Evolutionary conservation across 2,113 vertebrate species (phyloP).

Genomic region (Anser cygnoides): DNA sequence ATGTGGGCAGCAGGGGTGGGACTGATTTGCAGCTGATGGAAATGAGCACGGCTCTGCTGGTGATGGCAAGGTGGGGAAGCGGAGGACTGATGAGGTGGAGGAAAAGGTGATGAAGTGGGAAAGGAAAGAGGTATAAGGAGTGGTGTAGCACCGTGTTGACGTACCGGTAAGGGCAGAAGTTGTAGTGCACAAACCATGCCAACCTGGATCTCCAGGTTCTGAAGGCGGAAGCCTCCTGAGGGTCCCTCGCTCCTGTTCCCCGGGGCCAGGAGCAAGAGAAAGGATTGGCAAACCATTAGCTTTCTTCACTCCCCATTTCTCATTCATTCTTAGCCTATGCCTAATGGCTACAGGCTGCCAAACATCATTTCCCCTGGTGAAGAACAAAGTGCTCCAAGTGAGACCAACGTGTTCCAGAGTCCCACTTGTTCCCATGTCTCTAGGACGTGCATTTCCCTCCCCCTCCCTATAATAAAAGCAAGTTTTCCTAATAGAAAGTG

Average conservation of each 20-base stretch:
- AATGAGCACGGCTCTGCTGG: not conserved
- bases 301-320: not conserved
- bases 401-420: not conserved
- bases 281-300: not conserved
- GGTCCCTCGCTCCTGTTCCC: not conserved
- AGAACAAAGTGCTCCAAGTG: not conserved
- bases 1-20: not conserved
- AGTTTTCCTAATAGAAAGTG: not conserved
- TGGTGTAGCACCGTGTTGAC: not conserved
- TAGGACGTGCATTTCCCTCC: not conserved
- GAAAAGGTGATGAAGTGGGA: not conserved
- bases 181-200: not conserved
- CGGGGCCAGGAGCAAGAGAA: not conserved
- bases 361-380: not conserved
- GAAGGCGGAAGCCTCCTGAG: not conserved
- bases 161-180: not conserved
- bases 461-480: not conserved
- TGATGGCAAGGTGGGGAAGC: not conserved
- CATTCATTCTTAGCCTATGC: not conserved
- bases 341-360: not conserved
- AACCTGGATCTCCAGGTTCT: not conserved
- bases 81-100: not conserved
- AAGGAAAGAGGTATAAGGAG: not conserved
- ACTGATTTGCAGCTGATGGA: not conserved
- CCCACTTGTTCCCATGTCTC: not conserved